Evolutionary conservation across 2,113 vertebrate species (phyloP).

Genomic region (Camelus bactrianus): DNA sequence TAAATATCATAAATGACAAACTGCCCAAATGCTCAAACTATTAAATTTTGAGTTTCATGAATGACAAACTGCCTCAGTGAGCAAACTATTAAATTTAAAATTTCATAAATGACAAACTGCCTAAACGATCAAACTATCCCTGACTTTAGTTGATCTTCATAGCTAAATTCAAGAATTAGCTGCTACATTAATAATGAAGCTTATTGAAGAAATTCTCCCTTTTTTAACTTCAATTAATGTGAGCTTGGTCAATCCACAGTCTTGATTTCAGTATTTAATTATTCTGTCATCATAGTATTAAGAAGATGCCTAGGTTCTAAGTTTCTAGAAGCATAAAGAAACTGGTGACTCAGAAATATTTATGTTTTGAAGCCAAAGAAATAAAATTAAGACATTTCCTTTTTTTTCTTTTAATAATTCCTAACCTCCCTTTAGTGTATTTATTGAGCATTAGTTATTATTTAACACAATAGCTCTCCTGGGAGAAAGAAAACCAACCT

Average conservation of each 20-base stretch:
- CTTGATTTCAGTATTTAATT: constrained; percentile 1
- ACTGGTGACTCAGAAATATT: neutral
- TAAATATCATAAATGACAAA: constrained; percentile 31
- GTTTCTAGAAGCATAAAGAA: constrained; percentile 15
- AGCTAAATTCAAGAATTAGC: neutral
- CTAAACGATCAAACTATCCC: neutral
- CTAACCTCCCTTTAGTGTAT: constrained; percentile 13
- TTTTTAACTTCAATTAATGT: constrained; percentile 42
- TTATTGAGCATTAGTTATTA: constrained; percentile 43
- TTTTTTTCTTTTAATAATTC: constrained; percentile 13
- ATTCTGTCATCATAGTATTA: neutral
- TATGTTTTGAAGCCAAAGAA: neutral
- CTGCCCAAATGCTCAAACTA: neutral
- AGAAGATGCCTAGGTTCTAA: neutral
- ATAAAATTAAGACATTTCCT: constrained; percentile 16
- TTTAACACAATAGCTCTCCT: constrained; percentile 28
- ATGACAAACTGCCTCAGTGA: neutral
- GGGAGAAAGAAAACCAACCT: constrained; percentile 21
- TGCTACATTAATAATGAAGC: neutral
- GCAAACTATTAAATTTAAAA: neutral
- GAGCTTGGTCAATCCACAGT: neutral
- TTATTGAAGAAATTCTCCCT: constrained; percentile 25
- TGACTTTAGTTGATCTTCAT: neutral
- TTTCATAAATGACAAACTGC: neutral
- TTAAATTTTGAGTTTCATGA: neutral